These are phyloP conservation scores for Scartelaos histophorus DNA, from an alignment of 2,113 vertebrate species.

Conservation along the genomic window DNA sequence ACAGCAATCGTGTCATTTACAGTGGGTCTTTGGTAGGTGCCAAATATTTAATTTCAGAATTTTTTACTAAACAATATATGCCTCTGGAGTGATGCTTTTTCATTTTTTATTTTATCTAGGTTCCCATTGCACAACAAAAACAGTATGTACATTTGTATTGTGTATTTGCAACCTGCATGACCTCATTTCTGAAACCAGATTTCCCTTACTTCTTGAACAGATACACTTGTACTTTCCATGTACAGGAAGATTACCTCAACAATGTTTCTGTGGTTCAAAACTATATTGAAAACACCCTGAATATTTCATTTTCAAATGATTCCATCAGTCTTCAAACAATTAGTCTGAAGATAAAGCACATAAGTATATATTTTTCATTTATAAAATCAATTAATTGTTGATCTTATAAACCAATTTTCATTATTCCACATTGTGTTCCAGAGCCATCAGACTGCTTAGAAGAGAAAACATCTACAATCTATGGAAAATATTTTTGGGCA, in stretches of 20 bases:
- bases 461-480: slow-evolving; percentile 49
- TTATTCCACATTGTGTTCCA: slow-evolving; percentile 28
- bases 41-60: background rate
- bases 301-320: slow-evolving; percentile 32
- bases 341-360: slow-evolving; percentile 37
- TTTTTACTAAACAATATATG: background rate
- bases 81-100: background rate
- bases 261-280: slow-evolving; percentile 7
- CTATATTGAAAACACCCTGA: slow-evolving; percentile 45
- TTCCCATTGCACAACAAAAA: slow-evolving; percentile 3
- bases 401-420: background rate
- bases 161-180: too few relatives aligned
- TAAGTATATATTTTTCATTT: slow-evolving; percentile 44
- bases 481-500: slow-evolving; percentile 70
- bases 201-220: slow-evolving; percentile 39
- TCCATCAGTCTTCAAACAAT: slow-evolving; percentile 39
- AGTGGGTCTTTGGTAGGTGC: slow-evolving; percentile 36
- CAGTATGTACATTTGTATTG: too few relatives aligned
- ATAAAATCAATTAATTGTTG: background rate
- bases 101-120: slow-evolving; percentile 33
- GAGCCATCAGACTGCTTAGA: slow-evolving; percentile 67
- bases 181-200: background rate
- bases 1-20: slow-evolving; percentile 23
- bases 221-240: slow-evolving; percentile 67
- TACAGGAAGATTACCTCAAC: slow-evolving; percentile 30